These are phyloP conservation scores for Cinclus cinclus DNA, from an alignment of 2,113 vertebrate species.

Conservation along the genomic window DNA sequence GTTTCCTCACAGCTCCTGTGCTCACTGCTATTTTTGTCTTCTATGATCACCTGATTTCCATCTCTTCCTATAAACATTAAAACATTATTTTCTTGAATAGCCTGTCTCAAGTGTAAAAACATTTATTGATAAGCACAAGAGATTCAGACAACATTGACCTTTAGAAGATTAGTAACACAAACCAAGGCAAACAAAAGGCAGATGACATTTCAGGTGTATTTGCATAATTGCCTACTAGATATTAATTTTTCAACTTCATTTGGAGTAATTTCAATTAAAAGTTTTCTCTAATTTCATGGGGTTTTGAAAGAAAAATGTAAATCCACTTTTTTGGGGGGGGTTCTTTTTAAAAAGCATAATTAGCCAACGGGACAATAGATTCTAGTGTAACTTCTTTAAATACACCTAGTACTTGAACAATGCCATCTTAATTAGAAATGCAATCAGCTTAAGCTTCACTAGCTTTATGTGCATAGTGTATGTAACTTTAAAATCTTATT, in stretches of 20 bases:
- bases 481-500: background rate
- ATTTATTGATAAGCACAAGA: slow-evolving; percentile 60
- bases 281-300: background rate
- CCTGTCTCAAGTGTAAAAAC: slow-evolving; percentile 32
- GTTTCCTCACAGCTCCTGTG: background rate
- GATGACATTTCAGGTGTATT: slow-evolving; percentile 74
- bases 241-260: background rate
- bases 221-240: background rate
- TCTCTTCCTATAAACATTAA: slow-evolving; percentile 29
- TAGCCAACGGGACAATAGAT: background rate
- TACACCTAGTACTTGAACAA: slow-evolving; percentile 61
- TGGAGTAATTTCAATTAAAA: background rate
- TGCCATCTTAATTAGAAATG: slow-evolving; percentile 69
- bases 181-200: slow-evolving; percentile 69
- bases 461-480: slow-evolving; percentile 71
- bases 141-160: slow-evolving; percentile 61
- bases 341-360: background rate
- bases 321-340: background rate
- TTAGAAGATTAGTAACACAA: slow-evolving; percentile 71
- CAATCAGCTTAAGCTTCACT: slow-evolving; percentile 66
- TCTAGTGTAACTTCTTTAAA: slow-evolving; percentile 31
- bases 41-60: slow-evolving; percentile 1
- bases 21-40: background rate
- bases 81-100: background rate
- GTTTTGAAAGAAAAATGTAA: background rate